These are phyloP conservation scores for Caenorhabditis doughertyi DNA, from an alignment of 2,888 invertebrate genomes.

Conservation along the genomic window DNA sequence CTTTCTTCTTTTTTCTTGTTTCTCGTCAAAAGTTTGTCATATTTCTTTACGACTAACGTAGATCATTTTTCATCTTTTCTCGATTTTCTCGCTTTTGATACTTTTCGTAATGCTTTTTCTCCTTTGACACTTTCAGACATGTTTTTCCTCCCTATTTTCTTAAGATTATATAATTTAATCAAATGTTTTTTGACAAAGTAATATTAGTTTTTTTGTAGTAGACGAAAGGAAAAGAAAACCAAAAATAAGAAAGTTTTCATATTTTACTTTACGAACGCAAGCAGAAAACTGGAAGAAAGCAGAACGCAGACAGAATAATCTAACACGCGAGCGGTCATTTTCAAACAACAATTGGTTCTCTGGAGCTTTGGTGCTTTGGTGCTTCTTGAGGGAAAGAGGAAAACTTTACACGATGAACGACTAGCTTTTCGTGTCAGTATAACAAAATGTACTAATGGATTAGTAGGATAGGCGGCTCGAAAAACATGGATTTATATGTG, in stretches of 20 bases:
- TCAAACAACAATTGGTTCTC: conserved; percentile 58
- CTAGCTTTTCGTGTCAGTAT: conserved; percentile 1
- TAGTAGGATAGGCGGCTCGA: conserved; percentile 1
- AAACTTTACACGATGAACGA: conserved; percentile 42
- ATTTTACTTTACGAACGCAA: conserved; percentile 47
- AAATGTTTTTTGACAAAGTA: neutral
- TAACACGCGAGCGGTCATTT: conserved; percentile 49
- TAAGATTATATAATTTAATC: neutral
- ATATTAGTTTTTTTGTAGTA: neutral
- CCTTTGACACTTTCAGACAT: conserved; percentile 11
- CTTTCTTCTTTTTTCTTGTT: conserved; percentile 21
- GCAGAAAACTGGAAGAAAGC: conserved; percentile 23
- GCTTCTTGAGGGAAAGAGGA: conserved; percentile 20
- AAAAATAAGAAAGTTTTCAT: conserved; percentile 19
- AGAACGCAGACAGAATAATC: conserved; percentile 48
- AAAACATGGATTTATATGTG: neutral
- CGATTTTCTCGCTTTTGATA: conserved; percentile 4
- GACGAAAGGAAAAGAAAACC: neutral
- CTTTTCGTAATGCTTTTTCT: conserved; percentile 25
- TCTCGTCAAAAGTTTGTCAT: conserved; percentile 40
- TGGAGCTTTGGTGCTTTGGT: conserved; percentile 4
- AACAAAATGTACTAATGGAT: conserved; percentile 45
- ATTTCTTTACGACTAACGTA: conserved; percentile 27
- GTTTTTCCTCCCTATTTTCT: neutral
- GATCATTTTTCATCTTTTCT: conserved; percentile 40